A percentile compares a stretch with the other conserved stretches of the same genome.
These are phyloP conservation scores for Maniola jurtina DNA, from an alignment of 1,140 invertebrate species.

Conservation along the genomic window DNA sequence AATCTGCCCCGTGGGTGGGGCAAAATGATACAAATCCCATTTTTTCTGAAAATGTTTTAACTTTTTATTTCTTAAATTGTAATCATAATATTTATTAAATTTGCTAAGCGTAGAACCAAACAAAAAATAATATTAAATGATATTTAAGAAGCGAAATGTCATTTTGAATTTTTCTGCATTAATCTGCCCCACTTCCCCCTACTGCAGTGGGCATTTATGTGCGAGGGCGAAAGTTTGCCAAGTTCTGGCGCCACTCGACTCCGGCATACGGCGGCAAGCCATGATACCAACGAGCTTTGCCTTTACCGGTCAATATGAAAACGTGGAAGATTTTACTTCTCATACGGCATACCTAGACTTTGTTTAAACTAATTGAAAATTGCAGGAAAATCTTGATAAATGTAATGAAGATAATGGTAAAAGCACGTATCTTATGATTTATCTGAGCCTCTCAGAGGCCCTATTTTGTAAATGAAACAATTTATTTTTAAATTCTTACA, in stretches of 20 bases:
- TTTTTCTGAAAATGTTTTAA: too few relatives aligned
- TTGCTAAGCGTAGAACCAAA: too few relatives aligned
- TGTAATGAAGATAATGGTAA: not conserved
- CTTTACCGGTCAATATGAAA: conserved; percentile 4
- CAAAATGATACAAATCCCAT: too few relatives aligned
- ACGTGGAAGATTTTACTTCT: not conserved
- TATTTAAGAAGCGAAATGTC: too few relatives aligned
- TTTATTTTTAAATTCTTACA: conserved; percentile 13
- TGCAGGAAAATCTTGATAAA: too few relatives aligned
- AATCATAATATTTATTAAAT: too few relatives aligned
- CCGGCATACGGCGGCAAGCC: not conserved
- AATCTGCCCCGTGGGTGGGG: too few relatives aligned
- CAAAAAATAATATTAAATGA: too few relatives aligned
- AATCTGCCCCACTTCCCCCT: too few relatives aligned
- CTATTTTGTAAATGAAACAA: conserved; percentile 5
- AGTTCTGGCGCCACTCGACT: not conserved
- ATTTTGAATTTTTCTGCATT: too few relatives aligned
- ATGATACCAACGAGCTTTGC: not conserved
- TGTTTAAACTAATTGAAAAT: not conserved
- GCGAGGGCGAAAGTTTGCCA: not conserved
- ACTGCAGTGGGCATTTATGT: too few relatives aligned
- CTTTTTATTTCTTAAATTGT: too few relatives aligned
- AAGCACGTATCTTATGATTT: not conserved
- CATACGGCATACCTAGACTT: not conserved
- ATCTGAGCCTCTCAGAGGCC: not conserved